Evolutionary conservation across 1,140 invertebrate genomes (phyloP).

Genomic region (Hylyphantes graminicola): DNA sequence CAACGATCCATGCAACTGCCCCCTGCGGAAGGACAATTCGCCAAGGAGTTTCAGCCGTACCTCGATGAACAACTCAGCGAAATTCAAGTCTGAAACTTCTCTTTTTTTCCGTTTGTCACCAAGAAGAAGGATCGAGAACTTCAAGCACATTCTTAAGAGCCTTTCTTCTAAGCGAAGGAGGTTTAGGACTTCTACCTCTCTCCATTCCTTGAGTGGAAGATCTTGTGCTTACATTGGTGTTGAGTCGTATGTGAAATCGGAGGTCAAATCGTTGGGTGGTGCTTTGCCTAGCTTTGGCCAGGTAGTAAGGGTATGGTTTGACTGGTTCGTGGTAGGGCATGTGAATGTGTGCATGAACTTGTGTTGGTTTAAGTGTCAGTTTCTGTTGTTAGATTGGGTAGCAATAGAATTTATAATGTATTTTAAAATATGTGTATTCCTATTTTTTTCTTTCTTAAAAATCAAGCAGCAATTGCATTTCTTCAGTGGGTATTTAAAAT

Average conservation of each 20-base stretch:
- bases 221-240: slow-evolving; percentile 32
- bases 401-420: background rate
- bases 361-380: no score
- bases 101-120: slow-evolving; percentile 48
- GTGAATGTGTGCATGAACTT: background rate
- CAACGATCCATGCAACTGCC: slow-evolving; percentile 42
- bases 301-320: slow-evolving; percentile 24
- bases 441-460: no score
- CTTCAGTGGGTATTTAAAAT: no score
- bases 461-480: no score
- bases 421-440: no score
- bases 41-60: slow-evolving; percentile 24
- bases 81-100: slow-evolving; percentile 48
- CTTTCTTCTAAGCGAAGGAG: slow-evolving; percentile 26
- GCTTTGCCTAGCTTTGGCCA: slow-evolving; percentile 54
- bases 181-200: slow-evolving; percentile 8
- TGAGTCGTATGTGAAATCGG: slow-evolving; percentile 44
- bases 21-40: slow-evolving; percentile 36
- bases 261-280: slow-evolving; percentile 15
- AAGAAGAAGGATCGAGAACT: slow-evolving; percentile 40
- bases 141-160: slow-evolving; percentile 43
- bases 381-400: background rate
- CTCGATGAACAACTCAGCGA: background rate
- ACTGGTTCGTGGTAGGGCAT: background rate
- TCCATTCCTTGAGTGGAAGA: slow-evolving; percentile 23